Conservation (phyloP, 2,113 vertebrate species). For the Gorsachius goisagi region DNA sequence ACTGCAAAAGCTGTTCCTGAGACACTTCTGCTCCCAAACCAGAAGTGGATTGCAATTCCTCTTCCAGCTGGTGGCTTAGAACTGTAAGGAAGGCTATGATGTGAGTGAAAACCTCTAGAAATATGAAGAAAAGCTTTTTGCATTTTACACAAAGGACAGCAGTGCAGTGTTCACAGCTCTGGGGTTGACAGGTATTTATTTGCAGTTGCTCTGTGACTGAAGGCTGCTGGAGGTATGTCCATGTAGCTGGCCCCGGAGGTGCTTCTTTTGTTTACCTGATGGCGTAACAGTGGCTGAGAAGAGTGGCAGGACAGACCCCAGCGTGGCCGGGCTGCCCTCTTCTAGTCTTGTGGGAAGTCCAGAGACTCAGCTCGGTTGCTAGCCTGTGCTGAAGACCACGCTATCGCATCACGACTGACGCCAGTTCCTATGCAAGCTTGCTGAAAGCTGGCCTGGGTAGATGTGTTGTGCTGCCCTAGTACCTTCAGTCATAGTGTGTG, state of each 20-base stretch:
- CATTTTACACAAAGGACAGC: not conserved
- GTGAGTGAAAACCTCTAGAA: not conserved
- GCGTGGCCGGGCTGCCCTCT: not conserved
- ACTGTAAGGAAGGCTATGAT: not conserved
- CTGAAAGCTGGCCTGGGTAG: not conserved
- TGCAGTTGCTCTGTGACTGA: not conserved
- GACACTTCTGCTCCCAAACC: not conserved
- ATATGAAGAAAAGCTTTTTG: not conserved
- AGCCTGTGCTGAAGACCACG: fast-evolving
- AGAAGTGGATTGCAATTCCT: not conserved
- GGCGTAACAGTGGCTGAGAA: not conserved
- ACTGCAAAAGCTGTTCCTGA: constrained; percentile 10
- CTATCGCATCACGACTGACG: not conserved
- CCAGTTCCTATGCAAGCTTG: not conserved
- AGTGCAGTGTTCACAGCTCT: not conserved
- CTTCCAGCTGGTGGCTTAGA: not conserved
- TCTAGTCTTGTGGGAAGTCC: not conserved
- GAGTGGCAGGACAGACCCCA: not conserved
- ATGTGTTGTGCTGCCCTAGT: not conserved
- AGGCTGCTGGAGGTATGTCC: not conserved
- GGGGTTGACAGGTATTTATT: not conserved
- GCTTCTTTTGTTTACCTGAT: not conserved
- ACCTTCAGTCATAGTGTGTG: not conserved
- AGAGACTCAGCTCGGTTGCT: not conserved
- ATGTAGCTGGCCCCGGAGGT: not conserved